A percentile compares a stretch with the other conserved stretches of the same genome.
phyloP scores from a whole-genome alignment of 2,888 invertebrate genomes.

The Tiliacea aurago region DNA sequence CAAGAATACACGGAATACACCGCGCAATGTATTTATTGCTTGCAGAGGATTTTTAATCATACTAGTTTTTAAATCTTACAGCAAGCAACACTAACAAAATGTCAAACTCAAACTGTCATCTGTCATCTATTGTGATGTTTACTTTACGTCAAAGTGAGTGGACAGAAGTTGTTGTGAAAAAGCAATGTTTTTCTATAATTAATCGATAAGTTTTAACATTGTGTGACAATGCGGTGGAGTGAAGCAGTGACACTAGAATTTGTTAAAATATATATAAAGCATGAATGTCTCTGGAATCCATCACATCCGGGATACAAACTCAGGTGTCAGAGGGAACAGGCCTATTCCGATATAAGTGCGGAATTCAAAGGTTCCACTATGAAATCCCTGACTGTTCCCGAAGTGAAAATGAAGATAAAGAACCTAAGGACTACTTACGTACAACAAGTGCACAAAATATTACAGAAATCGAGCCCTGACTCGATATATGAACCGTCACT shows the following conservation, averaged over 20 bases:
- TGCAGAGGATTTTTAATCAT: neutral
- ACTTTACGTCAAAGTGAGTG: conserved; percentile 20
- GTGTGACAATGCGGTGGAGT: conserved; percentile 83
- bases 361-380: conserved; percentile 79
- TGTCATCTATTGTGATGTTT: conserved; percentile 4
- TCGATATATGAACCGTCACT: conserved; percentile 82
- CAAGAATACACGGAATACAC: neutral
- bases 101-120: neutral
- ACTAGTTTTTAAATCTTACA: neutral
- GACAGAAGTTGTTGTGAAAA: conserved; percentile 20
- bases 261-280: conserved; percentile 86
- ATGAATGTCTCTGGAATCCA: conserved; percentile 89
- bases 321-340: conserved; percentile 80
- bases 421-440: conserved; percentile 87
- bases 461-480: conserved; percentile 82
- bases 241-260: conserved; percentile 86
- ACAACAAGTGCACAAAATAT: conserved; percentile 87
- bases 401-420: conserved; percentile 88
- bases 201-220: conserved; percentile 6
- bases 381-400: conserved; percentile 77
- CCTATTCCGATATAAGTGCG: conserved; percentile 77
- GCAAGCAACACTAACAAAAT: conserved; percentile 11
- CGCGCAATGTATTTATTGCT: too few species aligned
- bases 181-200: conserved; percentile 7
- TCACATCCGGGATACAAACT: conserved; percentile 82